These are phyloP conservation scores for Hemiscyllium ocellatum DNA, from an alignment of 2,113 vertebrate species.

Conservation along the genomic window DNA sequence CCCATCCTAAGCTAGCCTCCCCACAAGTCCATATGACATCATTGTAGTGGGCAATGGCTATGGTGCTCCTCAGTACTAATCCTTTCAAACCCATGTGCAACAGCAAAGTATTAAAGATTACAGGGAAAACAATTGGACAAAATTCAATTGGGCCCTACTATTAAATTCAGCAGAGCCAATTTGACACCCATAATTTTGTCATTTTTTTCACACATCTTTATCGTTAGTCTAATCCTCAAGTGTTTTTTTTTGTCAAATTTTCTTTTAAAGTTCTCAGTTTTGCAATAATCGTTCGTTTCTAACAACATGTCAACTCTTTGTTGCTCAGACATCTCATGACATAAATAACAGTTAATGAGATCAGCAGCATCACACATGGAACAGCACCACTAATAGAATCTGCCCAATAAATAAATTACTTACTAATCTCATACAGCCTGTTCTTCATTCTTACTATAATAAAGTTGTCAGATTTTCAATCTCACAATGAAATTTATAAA, in stretches of 20 bases:
- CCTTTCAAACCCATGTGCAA: too few relatives aligned
- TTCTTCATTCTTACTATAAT: constrained; percentile 15
- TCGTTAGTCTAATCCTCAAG: neutral
- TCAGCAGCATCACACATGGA: neutral
- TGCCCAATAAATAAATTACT: constrained; percentile 30
- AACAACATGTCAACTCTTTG: neutral
- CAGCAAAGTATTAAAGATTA: too few relatives aligned
- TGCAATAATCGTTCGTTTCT: neutral
- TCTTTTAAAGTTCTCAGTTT: neutral
- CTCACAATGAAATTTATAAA: constrained; percentile 26
- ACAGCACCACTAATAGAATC: constrained; percentile 20
- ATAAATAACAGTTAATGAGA: constrained; percentile 25
- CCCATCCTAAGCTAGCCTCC: too few relatives aligned
- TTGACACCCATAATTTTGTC: neutral
- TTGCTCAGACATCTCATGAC: neutral
- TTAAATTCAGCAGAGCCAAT: neutral
- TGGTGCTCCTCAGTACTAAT: too few relatives aligned
- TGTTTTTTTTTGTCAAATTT: neutral
- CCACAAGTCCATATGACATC: too few relatives aligned
- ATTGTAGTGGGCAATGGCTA: too few relatives aligned
- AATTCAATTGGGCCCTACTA: neutral
- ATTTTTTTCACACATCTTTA: neutral
- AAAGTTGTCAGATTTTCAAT: constrained; percentile 19
- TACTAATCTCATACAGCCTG: neutral
- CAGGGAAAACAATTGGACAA: neutral